These are phyloP conservation scores for Panthera uncia DNA, from an alignment of 2,113 vertebrate species.

Conservation along the genomic window DNA sequence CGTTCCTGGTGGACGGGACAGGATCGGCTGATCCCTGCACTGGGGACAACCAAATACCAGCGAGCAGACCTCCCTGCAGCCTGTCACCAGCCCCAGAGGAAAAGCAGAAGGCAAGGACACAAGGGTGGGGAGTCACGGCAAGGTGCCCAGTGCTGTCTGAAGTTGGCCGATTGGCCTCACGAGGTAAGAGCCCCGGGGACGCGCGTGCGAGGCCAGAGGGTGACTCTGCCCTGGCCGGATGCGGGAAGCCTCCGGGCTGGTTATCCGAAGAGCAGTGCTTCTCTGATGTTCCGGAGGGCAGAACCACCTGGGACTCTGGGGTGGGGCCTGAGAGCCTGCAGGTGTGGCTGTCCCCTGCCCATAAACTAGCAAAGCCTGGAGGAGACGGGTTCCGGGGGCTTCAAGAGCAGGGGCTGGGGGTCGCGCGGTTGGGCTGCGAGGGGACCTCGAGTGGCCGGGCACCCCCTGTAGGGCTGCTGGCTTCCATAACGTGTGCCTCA, in stretches of 20 bases:
- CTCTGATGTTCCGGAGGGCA: fast-evolving
- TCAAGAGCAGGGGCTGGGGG: fast-evolving
- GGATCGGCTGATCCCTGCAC: neutral
- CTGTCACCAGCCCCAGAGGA: neutral
- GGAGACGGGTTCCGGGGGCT: neutral
- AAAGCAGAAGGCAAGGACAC: neutral
- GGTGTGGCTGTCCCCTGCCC: fast-evolving
- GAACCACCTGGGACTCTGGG: neutral
- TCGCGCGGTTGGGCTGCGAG: fast-evolving
- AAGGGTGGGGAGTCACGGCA: neutral
- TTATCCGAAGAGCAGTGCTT: neutral
- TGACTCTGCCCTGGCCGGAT: neutral
- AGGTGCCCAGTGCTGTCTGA: neutral
- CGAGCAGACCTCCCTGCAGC: neutral
- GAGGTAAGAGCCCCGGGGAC: neutral
- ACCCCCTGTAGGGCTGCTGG: neutral
- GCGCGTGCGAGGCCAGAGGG: neutral
- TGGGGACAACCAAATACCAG: neutral
- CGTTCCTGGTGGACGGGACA: neutral
- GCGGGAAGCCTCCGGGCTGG: too few relatives aligned
- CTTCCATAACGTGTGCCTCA: neutral
- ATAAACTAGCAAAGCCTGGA: neutral
- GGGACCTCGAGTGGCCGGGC: fast-evolving
- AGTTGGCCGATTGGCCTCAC: neutral
- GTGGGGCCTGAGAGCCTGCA: too few relatives aligned